Percentiles rank a stretch among this genome's conserved stretches.
These are phyloP conservation scores for Zygaena filipendulae DNA, from an alignment of 2,888 invertebrate species.

Conservation along the genomic window DNA sequence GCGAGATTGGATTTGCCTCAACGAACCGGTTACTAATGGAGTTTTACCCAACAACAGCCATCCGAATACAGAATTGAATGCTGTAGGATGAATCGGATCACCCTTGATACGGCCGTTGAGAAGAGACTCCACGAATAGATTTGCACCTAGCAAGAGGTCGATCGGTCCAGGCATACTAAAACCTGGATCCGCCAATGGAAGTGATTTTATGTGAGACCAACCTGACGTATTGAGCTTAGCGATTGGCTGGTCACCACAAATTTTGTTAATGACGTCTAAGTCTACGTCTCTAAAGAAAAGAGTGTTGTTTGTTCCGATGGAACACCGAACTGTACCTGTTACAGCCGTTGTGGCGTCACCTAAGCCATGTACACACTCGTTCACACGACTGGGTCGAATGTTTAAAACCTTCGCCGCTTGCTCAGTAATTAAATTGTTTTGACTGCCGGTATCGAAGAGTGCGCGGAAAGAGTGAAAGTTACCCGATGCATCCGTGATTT, in stretches of 20 bases:
- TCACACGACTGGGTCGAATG: background rate
- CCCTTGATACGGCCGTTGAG: conserved; percentile 3
- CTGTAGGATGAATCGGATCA: conserved; percentile 4
- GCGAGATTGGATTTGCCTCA: conserved; percentile 1
- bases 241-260: conserved; percentile 9
- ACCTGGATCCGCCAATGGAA: conserved; percentile 12
- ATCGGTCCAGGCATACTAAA: conserved; percentile 10
- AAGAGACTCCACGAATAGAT: conserved; percentile 6
- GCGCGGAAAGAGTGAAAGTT: conserved; percentile 5
- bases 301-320: conserved; percentile 1
- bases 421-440: conserved; percentile 7
- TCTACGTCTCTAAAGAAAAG: conserved; percentile 1
- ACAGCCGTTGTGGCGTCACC: conserved; percentile 1
- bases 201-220: conserved; percentile 5
- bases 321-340: conserved; percentile 1
- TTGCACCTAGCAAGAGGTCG: conserved; percentile 11
- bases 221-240: conserved; percentile 9
- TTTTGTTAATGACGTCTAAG: conserved; percentile 2
- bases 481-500: conserved; percentile 3
- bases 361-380: conserved; percentile 2
- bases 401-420: conserved; percentile 2
- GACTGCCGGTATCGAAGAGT: conserved; percentile 8
- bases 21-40: background rate
- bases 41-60: conserved; percentile 8
- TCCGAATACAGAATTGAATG: conserved; percentile 9